Percentiles rank a stretch among this genome's conserved stretches.
phyloP scores from a whole-genome alignment of 2,113 vertebrate species.

The Danio rerio region DNA sequence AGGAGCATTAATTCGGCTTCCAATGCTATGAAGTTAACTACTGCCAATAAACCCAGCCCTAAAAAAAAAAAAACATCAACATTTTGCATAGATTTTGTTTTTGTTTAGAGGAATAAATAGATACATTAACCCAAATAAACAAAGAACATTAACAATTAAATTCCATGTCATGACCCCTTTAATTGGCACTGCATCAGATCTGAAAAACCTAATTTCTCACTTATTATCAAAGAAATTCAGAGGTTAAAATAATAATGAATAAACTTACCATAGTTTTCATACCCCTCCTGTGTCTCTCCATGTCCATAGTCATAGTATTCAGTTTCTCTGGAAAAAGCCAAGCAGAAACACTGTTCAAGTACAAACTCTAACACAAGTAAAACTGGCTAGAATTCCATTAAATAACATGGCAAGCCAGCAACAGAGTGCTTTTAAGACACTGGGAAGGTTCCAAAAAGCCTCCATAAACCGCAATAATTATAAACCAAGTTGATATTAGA shows the following conservation, averaged over 20 bases:
- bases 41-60: too few relatives aligned
- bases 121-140: too few relatives aligned
- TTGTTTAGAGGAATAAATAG: too few relatives aligned
- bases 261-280: constrained; percentile 90
- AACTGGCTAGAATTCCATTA: background rate
- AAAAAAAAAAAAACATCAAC: too few relatives aligned
- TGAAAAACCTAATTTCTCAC: background rate
- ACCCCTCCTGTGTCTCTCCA: constrained; percentile 91
- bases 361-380: background rate
- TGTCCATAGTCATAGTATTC: constrained; percentile 99
- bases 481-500: background rate
- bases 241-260: background rate
- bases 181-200: too few relatives aligned
- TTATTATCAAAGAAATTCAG: too few relatives aligned
- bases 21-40: too few relatives aligned
- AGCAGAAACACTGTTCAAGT: constrained; percentile 21
- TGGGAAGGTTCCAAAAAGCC: constrained; percentile 9
- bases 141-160: background rate
- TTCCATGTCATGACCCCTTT: too few relatives aligned
- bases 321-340: constrained; percentile 83
- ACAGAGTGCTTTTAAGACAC: background rate
- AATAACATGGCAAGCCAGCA: background rate
- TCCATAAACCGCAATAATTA: background rate
- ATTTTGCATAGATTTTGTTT: too few relatives aligned
- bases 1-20: too few relatives aligned